A percentile compares a stretch with the other conserved stretches of the same genome.
Conservation (phyloP, 2,888 invertebrate genomes). For the Stramonita haemastoma region DNA sequence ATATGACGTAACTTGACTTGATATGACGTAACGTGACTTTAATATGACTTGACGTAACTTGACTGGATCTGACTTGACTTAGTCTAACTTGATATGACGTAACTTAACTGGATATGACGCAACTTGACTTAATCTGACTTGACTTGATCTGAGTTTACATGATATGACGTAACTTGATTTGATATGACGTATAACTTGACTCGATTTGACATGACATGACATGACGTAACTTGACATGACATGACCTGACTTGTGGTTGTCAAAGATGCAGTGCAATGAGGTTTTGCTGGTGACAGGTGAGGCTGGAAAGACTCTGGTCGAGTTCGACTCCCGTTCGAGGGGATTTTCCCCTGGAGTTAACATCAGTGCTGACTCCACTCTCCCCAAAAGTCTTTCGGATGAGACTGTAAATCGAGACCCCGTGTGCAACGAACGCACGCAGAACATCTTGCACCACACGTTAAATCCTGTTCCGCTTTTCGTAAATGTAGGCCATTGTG, state of each 20-base stretch:
- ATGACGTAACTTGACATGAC: neutral
- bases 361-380: too few relatives aligned
- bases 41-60: neutral
- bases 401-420: too few relatives aligned
- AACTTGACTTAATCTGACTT: neutral
- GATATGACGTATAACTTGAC: neutral
- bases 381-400: too few relatives aligned
- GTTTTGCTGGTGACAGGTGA: neutral
- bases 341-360: too few relatives aligned
- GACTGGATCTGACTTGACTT: too few relatives aligned
- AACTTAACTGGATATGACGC: neutral
- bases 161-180: neutral
- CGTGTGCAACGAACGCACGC: too few relatives aligned
- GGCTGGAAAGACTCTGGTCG: neutral
- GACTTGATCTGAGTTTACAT: neutral
- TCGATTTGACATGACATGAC: neutral
- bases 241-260: neutral
- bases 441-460: too few relatives aligned
- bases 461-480: too few relatives aligned
- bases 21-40: neutral
- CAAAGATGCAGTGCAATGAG: too few relatives aligned
- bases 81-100: neutral
- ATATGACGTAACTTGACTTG: neutral
- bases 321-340: too few relatives aligned
- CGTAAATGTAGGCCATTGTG: too few relatives aligned